Conservation (phyloP, 2,113 vertebrate species). For the Leptocoma aspasia region DNA sequence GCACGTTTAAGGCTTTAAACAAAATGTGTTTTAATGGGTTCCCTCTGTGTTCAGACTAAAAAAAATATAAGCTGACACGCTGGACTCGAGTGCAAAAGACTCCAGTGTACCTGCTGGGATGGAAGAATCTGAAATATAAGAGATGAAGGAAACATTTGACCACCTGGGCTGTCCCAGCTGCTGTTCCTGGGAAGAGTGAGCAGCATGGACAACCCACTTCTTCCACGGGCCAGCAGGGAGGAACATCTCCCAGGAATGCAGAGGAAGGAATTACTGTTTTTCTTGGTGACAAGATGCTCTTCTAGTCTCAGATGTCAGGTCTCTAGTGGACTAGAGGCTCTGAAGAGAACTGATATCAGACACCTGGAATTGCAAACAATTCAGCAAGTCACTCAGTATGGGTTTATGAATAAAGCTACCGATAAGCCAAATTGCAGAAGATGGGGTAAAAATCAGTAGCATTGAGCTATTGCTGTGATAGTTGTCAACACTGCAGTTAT, state of each 20-base stretch:
- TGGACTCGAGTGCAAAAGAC: not conserved
- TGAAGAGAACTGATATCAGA: not conserved
- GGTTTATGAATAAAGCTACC: not conserved
- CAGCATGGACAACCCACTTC: fast-evolving
- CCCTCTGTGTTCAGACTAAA: not conserved
- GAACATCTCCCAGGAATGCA: not conserved
- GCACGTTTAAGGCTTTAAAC: not conserved
- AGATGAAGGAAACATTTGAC: not conserved
- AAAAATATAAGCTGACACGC: not conserved
- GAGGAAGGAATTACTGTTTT: not conserved
- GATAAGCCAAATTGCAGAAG: not conserved
- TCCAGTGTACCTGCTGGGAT: not conserved
- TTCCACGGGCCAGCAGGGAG: not conserved
- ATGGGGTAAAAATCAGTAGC: not conserved
- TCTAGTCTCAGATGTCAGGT: not conserved
- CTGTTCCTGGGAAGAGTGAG: not conserved
- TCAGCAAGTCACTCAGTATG: not conserved
- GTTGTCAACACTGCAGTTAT: not conserved
- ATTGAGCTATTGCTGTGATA: not conserved
- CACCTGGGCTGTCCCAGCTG: not conserved
- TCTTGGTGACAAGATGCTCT: not conserved
- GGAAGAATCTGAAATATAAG: not conserved
- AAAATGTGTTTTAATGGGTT: not conserved
- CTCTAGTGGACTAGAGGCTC: not conserved
- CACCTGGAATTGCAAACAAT: not conserved